Percentiles rank a stretch among this genome's conserved stretches.
phyloP scores from a whole-genome alignment of 2,797 vertebrate genomes.

The Pseudochirops corinnae region DNA sequence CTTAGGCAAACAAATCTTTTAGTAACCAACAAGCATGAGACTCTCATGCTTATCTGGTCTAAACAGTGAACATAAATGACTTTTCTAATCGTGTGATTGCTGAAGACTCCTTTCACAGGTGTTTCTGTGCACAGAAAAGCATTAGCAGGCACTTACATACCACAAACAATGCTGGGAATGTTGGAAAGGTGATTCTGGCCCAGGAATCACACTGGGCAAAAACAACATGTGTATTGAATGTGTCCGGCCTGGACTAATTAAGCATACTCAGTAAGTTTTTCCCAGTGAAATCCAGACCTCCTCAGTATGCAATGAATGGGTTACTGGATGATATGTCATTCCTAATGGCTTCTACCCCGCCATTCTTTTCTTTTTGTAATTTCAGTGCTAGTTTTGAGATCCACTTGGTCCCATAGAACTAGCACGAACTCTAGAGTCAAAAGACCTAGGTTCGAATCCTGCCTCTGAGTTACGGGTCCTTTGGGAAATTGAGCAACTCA shows the following conservation, averaged over 20 bases:
- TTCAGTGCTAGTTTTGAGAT: background rate
- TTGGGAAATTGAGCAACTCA: background rate
- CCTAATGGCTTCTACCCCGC: background rate
- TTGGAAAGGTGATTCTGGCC: background rate
- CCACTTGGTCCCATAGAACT: background rate
- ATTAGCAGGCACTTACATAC: background rate
- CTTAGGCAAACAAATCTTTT: slow-evolving; percentile 16
- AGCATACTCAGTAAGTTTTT: background rate
- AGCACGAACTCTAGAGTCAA: background rate
- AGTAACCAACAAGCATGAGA: slow-evolving; percentile 20
- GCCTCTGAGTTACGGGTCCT: background rate
- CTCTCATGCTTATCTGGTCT: slow-evolving; percentile 17
- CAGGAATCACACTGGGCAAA: slow-evolving; percentile 8
- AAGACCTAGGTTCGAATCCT: background rate
- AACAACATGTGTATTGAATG: background rate
- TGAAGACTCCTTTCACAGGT: slow-evolving; percentile 1
- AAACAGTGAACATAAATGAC: slow-evolving; percentile 11
- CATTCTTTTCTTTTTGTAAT: background rate
- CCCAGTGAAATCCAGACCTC: background rate
- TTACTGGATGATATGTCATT: background rate
- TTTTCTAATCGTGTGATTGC: slow-evolving; percentile 12
- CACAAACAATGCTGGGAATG: slow-evolving; percentile 20
- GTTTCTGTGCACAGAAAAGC: slow-evolving; percentile 18
- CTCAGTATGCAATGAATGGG: background rate
- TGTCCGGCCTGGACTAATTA: background rate